Percentiles rank a stretch among this genome's conserved stretches.
Conservation (phyloP, 2,888 invertebrate species). For the Tenthredo amoena region DNA sequence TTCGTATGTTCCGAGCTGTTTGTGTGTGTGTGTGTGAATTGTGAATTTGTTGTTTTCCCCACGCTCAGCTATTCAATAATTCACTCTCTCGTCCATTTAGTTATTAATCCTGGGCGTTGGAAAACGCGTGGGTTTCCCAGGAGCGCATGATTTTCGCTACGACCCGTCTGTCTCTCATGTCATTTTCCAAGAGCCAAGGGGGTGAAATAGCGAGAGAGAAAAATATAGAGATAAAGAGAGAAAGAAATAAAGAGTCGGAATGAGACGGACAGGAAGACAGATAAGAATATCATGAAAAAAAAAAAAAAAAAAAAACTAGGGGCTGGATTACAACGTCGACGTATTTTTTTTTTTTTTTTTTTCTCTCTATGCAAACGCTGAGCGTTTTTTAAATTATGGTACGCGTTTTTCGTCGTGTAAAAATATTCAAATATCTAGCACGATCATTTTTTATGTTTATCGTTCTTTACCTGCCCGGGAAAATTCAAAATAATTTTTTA, state of each 20-base stretch:
- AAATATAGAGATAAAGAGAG: not conserved
- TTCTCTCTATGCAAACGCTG: not conserved
- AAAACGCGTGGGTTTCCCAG: not conserved
- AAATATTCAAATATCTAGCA: not conserved
- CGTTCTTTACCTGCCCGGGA: too few species aligned
- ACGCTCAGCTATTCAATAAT: slow-evolving; percentile 34
- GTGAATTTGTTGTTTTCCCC: slow-evolving; percentile 45
- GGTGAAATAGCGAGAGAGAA: slow-evolving; percentile 1
- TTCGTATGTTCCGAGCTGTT: not conserved
- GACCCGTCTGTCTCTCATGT: slow-evolving; percentile 30
- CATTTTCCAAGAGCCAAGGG: not conserved
- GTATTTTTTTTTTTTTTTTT: too few species aligned
- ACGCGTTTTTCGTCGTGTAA: not conserved
- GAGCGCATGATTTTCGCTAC: slow-evolving; percentile 16
- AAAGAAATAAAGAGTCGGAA: not conserved
- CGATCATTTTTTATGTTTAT: not conserved
- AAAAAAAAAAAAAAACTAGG: not conserved
- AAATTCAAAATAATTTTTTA: not conserved
- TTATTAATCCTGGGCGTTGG: slow-evolving; percentile 40
- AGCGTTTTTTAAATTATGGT: not conserved
- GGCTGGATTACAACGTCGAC: slow-evolving; percentile 20
- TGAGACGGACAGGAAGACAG: not conserved
- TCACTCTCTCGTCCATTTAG: slow-evolving; percentile 44
- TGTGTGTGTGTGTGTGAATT: slow-evolving; percentile 37
- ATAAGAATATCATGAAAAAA: not conserved